Base-by-base conservation (phyloP, 1,140 invertebrate species). In the Andricus grossulariae region DNA sequence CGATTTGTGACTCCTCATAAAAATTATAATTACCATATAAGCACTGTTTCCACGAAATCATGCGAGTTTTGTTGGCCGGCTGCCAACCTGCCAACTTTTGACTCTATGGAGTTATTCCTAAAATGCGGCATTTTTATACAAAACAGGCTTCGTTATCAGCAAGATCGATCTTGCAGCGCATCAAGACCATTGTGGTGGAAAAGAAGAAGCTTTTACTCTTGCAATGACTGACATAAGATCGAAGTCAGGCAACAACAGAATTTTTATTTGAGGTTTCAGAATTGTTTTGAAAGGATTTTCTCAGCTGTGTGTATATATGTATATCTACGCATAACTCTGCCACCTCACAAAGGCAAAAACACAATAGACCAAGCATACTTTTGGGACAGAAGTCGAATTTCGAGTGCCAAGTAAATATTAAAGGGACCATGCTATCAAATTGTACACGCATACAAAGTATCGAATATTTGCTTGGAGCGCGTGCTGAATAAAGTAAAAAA, bases 311-410 rank as follows among this genome's bases (percentile, higher is more conserved):
- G 87, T 87, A 89, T 82, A 88, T 84, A 87, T 51, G 80, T 77
- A 76, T 84, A 87, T 51, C 80, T 77, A 76, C 66, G 70, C 50
- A 66, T 66, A 66, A 66, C 60, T 66, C 25, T 16, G 57, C 25
- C 21, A 72, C 72, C 74, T 71, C 81, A 60, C 80, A 83, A 85
- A 82, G 79, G 83, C 77, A 77, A 55, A 50, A 21, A 50, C 45
- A 51, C 72, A 21, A 19, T 71, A 73, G 72, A 51, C 75, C 66
- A 80, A 78, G 76, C 79, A 84, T 87, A 86, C 88, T 88, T 89
- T 89, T 88, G 83, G 60, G 87, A 81, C 80, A 84, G 82, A 87
- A 89, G 88, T 89, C 88, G 86, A 88, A 87, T 87, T 86, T 88
- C 72, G 83, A 89, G 87, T 88, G 87, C 82, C 84, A 77, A 54